Conservation (phyloP, 2,113 vertebrate species). For the Hippocampus abdominalis region DNA sequence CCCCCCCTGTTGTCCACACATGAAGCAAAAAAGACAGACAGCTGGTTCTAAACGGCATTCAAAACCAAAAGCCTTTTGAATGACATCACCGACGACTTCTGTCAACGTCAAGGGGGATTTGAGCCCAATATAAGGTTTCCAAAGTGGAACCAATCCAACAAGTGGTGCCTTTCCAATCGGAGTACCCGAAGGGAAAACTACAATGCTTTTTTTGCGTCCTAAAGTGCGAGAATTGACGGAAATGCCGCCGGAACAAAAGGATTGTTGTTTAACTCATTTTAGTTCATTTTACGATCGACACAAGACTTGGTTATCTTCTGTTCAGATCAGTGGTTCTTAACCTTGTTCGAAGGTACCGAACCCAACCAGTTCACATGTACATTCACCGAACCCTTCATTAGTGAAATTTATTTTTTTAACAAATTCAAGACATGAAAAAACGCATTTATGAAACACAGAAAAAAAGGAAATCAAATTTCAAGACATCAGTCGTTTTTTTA, state of each 20-base stretch:
- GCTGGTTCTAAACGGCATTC: slow-evolving; percentile 57
- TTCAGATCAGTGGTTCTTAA: too few relatives aligned
- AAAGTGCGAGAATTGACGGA: slow-evolving; percentile 9
- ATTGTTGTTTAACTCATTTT: background rate
- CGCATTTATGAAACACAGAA: too few relatives aligned
- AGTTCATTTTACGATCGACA: background rate
- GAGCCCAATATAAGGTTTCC: slow-evolving; percentile 58
- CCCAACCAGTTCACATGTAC: too few relatives aligned
- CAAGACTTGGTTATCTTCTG: background rate
- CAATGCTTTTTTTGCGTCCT: slow-evolving; percentile 7
- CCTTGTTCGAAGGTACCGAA: too few relatives aligned
- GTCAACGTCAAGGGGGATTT: slow-evolving; percentile 31
- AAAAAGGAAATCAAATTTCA: too few relatives aligned
- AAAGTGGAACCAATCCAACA: slow-evolving; percentile 48
- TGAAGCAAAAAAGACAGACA: slow-evolving; percentile 51
- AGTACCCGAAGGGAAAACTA: slow-evolving; percentile 18
- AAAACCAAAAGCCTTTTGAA: slow-evolving; percentile 42
- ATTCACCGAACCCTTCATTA: too few relatives aligned
- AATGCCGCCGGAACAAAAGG: background rate
- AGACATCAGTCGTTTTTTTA: too few relatives aligned
- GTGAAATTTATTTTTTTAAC: too few relatives aligned
- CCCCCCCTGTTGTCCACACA: slow-evolving; percentile 37
- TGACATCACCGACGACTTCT: slow-evolving; percentile 63
- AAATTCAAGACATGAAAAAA: too few relatives aligned
- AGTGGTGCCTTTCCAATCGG: slow-evolving; percentile 32